A percentile compares a stretch with the other conserved stretches of the same genome.
Conservation (phyloP, 2,888 invertebrate genomes). For the Idaea biselata region DNA sequence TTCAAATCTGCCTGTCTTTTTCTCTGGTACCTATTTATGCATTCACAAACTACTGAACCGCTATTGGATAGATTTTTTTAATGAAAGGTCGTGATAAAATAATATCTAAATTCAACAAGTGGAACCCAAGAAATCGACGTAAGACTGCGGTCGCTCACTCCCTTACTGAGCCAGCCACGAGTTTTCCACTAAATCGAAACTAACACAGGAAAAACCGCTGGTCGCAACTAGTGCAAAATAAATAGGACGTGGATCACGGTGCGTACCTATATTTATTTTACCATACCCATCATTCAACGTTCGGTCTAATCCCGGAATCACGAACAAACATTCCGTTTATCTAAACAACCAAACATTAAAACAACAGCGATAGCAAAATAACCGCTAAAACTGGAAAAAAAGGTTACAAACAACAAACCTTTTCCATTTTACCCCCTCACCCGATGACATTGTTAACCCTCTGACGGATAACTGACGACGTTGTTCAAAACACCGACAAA, state of each 20-base stretch:
- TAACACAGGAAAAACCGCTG: too few relatives aligned
- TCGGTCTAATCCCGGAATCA: not conserved
- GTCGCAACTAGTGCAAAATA: not conserved
- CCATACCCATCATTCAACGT: not conserved
- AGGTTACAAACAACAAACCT: not conserved
- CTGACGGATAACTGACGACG: conserved; percentile 19
- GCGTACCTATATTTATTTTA: not conserved
- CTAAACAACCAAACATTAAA: not conserved
- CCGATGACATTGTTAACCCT: conserved; percentile 14
- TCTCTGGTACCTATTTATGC: too few relatives aligned
- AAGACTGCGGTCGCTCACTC: too few relatives aligned
- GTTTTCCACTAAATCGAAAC: too few relatives aligned
- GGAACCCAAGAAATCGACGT: too few relatives aligned
- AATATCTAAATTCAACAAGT: too few relatives aligned
- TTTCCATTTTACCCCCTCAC: not conserved
- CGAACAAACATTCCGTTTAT: not conserved
- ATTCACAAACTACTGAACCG: too few relatives aligned
- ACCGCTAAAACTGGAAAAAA: not conserved
- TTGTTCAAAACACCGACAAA: conserved; percentile 33
- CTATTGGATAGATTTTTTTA: too few relatives aligned
- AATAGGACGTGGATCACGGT: not conserved
- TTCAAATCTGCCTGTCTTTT: too few relatives aligned
- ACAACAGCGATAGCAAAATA: not conserved
- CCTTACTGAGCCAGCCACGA: too few relatives aligned
- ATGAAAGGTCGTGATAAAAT: too few relatives aligned